Base-by-base conservation (phyloP, 2,113 vertebrate species). In the Xiphophorus couchianus region DNA sequence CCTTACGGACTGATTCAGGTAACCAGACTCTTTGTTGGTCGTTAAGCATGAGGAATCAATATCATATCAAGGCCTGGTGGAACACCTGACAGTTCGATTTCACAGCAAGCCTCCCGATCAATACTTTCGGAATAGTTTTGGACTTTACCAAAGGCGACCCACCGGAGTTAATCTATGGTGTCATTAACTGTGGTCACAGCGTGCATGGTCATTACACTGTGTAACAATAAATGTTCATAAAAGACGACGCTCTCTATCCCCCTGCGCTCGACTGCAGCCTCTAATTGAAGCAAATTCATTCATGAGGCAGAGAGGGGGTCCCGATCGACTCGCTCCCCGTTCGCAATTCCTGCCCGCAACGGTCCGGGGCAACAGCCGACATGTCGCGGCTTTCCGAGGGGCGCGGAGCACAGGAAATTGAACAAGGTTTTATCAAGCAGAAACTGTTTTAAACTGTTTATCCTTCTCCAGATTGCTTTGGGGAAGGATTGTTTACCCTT, bases 51-150 rank as follows among this genome's bases (percentile, higher is more conserved):
- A 71, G 63, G 81, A 88, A 97, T 96, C 96, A 87, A 95, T 96
- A 96, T 88, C 92, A 96, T 94, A 96, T 94, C 93, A 96, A 93
- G 79, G 84, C 88, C 88, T 85, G 89, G 73, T 77, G 86, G 84
- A 93, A 94, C 93, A 94, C 88, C 93, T 95, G 91, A 94, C 93
- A 96, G 90, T 95, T 97, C 95, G 95, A 96, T 96, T 95, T 95
- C 90, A 93, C 93, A 90, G 87, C 84, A 69, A 86, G 89, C 84
- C 84, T 81, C 51, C 27, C 84, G 92, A 95, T 95, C 93, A 75
- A 95, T 94, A 87, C 76, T 84, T 74, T 80, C 69, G 90, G 88
- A 93, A 94, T 92, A 93, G 91, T 92, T 93, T 91, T 80, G 90
- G 89, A 88, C 87, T 89, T 79, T 88, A 86, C 89, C 80, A 85